These are phyloP conservation scores for Epiblema foenella DNA, from an alignment of 2,888 invertebrate species.

Conservation along the genomic window DNA sequence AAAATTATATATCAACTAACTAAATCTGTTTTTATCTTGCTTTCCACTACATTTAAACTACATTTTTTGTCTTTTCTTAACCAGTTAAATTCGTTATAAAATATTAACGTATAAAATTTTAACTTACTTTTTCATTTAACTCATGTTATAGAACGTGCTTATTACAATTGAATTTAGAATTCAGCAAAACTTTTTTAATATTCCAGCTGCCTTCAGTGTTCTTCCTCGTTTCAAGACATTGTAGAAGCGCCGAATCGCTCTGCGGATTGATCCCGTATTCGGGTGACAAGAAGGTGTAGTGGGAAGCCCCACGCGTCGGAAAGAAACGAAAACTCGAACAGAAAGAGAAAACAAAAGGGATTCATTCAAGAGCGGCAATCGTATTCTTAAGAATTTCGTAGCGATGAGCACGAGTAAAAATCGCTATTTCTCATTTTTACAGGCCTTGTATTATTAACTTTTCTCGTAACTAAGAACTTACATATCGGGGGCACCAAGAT, in stretches of 20 bases:
- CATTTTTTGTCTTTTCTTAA: too few relatives aligned
- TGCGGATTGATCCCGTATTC: conserved; percentile 79
- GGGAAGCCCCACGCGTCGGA: conserved; percentile 70
- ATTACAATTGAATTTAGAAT: background rate
- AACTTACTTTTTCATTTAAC: too few relatives aligned
- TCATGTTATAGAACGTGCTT: too few relatives aligned
- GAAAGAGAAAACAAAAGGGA: conserved; percentile 76
- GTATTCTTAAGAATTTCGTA: conserved; percentile 69
- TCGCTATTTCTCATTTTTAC: conserved; percentile 28
- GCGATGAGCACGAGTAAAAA: conserved; percentile 60
- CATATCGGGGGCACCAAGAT: too few relatives aligned
- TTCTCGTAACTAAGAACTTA: too few relatives aligned
- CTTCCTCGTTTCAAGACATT: conserved; percentile 25
- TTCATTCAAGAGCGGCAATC: conserved; percentile 78
- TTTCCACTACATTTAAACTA: too few relatives aligned
- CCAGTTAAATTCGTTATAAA: too few relatives aligned
- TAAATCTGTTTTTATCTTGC: too few relatives aligned
- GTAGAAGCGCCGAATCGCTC: conserved; percentile 65
- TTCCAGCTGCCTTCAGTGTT: conserved; percentile 2
- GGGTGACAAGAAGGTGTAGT: conserved; percentile 71
- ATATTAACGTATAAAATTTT: background rate
- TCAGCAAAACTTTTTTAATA: background rate
- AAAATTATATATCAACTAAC: too few relatives aligned
- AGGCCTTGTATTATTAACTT: too few relatives aligned
- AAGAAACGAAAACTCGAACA: conserved; percentile 67